Percentiles rank a stretch among this genome's conserved stretches.
Conservation (phyloP, 2,113 vertebrate genomes). For the Brienomyrus longianalis region DNA sequence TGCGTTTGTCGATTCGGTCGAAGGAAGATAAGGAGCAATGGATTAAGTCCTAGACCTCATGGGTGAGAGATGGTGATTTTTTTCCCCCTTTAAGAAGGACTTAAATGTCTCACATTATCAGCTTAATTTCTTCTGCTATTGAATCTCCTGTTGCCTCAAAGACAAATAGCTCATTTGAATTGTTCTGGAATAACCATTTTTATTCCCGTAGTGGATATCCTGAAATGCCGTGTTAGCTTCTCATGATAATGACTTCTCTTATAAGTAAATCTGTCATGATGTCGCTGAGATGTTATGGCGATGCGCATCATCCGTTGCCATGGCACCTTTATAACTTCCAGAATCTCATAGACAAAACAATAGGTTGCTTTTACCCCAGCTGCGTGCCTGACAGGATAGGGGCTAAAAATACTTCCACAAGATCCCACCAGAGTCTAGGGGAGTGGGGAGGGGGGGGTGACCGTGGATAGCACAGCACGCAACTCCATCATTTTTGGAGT, state of each 20-base stretch:
- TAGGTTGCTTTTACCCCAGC: conserved; percentile 20
- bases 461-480: background rate
- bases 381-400: background rate
- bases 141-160: background rate
- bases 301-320: conserved; percentile 20
- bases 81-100: background rate
- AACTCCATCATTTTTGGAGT: background rate
- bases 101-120: background rate
- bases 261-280: background rate
- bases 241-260: conserved; percentile 26
- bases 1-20: background rate
- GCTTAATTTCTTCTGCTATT: background rate
- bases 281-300: too few relatives aligned
- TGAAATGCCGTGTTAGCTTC: background rate
- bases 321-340: background rate
- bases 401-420: conserved; percentile 3
- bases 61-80: background rate
- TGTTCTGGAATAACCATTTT: background rate
- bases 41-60: background rate
- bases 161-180: background rate
- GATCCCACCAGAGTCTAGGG: background rate
- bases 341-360: conserved; percentile 28
- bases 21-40: background rate
- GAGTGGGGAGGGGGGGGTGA: background rate
- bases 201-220: background rate